Evolutionary conservation across 1,140 invertebrate genomes (phyloP), one percentile per base, ranked within the genome.

Genomic region (Drosophila triauraria): DNA sequence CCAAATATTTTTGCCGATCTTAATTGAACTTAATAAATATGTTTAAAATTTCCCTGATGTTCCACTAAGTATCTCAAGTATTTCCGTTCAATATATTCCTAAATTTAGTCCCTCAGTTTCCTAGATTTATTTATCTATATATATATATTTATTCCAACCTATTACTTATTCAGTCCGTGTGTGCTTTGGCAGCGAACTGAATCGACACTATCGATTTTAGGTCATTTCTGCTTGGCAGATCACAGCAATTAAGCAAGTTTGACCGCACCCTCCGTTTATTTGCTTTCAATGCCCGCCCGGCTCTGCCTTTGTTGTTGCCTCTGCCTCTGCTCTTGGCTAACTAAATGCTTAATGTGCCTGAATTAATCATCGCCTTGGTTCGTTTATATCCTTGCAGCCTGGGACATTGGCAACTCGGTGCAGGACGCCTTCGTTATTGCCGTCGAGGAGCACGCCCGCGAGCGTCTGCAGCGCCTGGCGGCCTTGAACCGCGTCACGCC

Each of bases 341-440:
- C 32, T 44, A 62, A 65, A 44, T 69, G 75, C 46, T 78, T 70
- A 78, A 79, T 69, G 75, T 62, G 69, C 77, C 44, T 51, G 65
- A 59, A 79, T 75, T 80, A 70, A 68, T 67, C 68, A 38, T 46
- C 40, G 6, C 32, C 50, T 10, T 56, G 47, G 38, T 56, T 46
- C 13, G 5, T 9, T 62, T 40, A 23, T 53, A 54, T 47, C 13
- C 40, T 94, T 95, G 77, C 95, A 98, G 97, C 97, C 93, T 95
- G 97, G 94, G 97, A 98, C 93, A 95, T 97, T 93, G 96, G 96
- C 59, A 93, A 97, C 93, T 97, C 97, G 92, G 97, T 99, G 80
- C 97, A 98, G 93, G 98, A 99, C 96, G 98, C 98, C 59, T 99
- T 98, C 95, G 97, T 99, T 94, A 99, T 99, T 93, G 98, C 98